A percentile compares a stretch with the other conserved stretches of the same genome.
These are phyloP conservation scores for Phyllostomus discolor DNA, from an alignment of 2,113 vertebrate species.

Conservation along the genomic window DNA sequence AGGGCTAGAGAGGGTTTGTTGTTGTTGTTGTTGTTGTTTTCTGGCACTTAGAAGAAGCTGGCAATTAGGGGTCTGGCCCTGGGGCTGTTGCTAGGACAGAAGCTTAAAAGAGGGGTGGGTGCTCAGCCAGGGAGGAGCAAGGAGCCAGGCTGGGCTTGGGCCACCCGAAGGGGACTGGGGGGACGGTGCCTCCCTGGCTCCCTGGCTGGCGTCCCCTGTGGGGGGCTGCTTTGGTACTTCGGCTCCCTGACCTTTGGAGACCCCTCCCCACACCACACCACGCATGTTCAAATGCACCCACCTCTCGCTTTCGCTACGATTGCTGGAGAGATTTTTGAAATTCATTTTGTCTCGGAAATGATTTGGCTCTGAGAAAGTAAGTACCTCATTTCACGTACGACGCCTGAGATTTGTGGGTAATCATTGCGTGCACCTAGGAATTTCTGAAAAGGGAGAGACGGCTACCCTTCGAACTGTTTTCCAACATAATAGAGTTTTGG, in stretches of 20 bases:
- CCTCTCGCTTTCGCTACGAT: background rate
- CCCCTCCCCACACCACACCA: background rate
- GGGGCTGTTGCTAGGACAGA: conserved; percentile 69
- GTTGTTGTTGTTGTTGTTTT: conserved; percentile 60
- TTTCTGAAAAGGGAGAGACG: background rate
- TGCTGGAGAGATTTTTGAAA: background rate
- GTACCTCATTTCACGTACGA: background rate
- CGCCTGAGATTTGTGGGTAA: background rate
- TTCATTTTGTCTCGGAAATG: background rate
- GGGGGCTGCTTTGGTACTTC: background rate
- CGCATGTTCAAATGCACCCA: background rate
- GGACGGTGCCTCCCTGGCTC: background rate
- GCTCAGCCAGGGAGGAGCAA: conserved; percentile 35
- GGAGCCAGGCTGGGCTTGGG: background rate
- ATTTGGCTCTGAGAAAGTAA: background rate
- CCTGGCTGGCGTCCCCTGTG: background rate
- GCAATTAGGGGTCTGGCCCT: conserved; percentile 78
- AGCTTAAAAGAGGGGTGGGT: conserved; percentile 60
- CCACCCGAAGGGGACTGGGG: background rate
- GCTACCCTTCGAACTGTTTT: background rate
- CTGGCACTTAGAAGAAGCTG: conserved; percentile 74
- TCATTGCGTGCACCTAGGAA: background rate
- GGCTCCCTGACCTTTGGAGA: accelerated
- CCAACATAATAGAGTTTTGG: background rate
- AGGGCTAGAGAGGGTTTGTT: conserved; percentile 11